These are phyloP conservation scores for Chloroclystis v-ata DNA, from an alignment of 2,888 invertebrate species.

Conservation along the genomic window DNA sequence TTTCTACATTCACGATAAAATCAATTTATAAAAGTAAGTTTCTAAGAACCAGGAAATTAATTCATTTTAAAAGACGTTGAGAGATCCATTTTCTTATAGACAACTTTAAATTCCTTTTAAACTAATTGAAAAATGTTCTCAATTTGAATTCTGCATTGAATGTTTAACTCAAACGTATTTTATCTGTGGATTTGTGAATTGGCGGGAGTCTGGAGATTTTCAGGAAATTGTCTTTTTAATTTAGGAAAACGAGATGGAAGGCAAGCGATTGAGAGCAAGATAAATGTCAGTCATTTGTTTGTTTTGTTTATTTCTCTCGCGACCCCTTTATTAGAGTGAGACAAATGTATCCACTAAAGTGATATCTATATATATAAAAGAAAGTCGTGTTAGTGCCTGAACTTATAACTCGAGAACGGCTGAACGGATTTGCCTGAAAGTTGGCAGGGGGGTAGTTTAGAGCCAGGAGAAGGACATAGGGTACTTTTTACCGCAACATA, in stretches of 20 bases:
- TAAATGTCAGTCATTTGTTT: conserved; percentile 13
- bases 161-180: background rate
- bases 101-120: conserved; percentile 21
- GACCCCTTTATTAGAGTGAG: conserved; percentile 1
- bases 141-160: conserved; percentile 11
- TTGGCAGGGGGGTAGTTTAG: too few relatives aligned
- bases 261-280: conserved; percentile 6
- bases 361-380: too few relatives aligned
- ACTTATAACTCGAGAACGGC: too few relatives aligned
- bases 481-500: too few relatives aligned
- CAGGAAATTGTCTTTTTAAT: conserved; percentile 14
- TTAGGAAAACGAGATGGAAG: conserved; percentile 3
- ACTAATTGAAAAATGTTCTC: conserved; percentile 39
- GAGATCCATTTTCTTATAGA: conserved; percentile 5
- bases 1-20: too few relatives aligned
- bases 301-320: conserved; percentile 4
- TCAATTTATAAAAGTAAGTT: too few relatives aligned
- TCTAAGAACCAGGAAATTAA: too few relatives aligned
- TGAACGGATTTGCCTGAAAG: too few relatives aligned
- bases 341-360: conserved; percentile 2
- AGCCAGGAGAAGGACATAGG: too few relatives aligned
- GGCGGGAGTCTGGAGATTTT: conserved; percentile 15
- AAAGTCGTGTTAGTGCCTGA: too few relatives aligned
- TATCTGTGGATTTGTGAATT: conserved; percentile 18
- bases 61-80: too few relatives aligned